Evolutionary conservation across 2,797 vertebrate genomes (phyloP), one percentile per base, ranked within the genome.

Genomic region (Huso huso): DNA sequence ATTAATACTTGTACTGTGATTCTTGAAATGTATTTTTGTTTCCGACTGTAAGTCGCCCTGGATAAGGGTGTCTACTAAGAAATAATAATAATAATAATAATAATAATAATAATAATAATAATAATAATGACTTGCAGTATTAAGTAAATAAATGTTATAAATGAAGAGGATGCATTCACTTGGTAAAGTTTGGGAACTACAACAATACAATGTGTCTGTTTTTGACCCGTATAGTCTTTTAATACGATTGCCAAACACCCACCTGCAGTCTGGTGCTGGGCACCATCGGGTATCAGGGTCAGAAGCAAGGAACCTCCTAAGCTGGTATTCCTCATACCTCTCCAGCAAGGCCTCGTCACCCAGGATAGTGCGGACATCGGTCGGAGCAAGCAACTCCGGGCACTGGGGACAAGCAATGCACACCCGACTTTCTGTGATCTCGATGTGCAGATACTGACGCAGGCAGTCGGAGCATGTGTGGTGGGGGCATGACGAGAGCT

Each of bases 271-370:
- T 0, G 93, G 92, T 0, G 93, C 90, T 0, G 92, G 93, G 67
- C 93, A 94, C 92, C 93, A 94, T 69, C 92, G 90, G 0, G 92
- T 92, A 70, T 92, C 82, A 0, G 91, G 90, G 66, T 94, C 93
- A 0, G 91, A 75, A 4, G 85, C 88, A 51, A 95, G 85, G 69
- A 91, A 91, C 8, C 91, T 87, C 0, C 91, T 83, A 67, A 94
- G 74, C 73, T 93, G 89, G 77, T 88, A 93, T 70, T 93, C 91
- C 69, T 94, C 90, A 0, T 93, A 94, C 65, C 91, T 87, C 69
- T 91, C 88, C 0, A 92, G 83, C 67, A 94, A 81, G 6, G 80
- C 75, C 0, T 64, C 79, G 73, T 94, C 91, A 0, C 92, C 84
- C 75, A 93, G 85, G 62, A 95, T 90, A 64, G 79, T 78, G 2